A percentile compares a stretch with the other conserved stretches of the same genome.
Evolutionary conservation across 2,888 invertebrate species (phyloP).

Genomic region (Lochmaea crataegi): DNA sequence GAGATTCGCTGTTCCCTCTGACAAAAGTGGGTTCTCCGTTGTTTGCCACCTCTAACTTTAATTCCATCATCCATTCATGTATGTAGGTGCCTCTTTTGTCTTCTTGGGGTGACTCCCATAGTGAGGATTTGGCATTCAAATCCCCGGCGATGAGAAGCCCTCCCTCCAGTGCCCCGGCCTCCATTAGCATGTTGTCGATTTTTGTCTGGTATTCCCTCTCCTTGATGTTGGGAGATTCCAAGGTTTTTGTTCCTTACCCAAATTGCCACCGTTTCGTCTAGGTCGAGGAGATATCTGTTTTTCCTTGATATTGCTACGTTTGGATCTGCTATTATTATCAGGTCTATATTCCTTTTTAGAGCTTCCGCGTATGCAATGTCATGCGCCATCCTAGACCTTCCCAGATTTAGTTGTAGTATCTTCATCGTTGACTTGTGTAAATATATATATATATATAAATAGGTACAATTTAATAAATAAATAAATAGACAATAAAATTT

Average conservation of each 20-base stretch:
- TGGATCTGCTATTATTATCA: conserved; percentile 1
- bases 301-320: not conserved
- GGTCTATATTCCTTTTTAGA: not conserved
- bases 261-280: not conserved
- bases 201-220: not conserved
- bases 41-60: conserved; percentile 1
- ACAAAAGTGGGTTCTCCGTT: conserved; percentile 15
- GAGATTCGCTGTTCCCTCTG: too few species aligned
- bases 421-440: not conserved
- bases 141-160: too few species aligned
- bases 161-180: too few species aligned
- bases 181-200: not conserved
- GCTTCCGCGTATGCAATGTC: not conserved
- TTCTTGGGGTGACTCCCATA: conserved; percentile 7
- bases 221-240: conserved; percentile 20
- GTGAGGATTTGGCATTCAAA: conserved; percentile 12
- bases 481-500: too few species aligned
- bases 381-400: conserved; percentile 13
- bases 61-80: not conserved
- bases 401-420: conserved; percentile 18
- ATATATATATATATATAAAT: too few species aligned
- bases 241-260: not conserved
- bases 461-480: too few species aligned
- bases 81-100: conserved; percentile 8
- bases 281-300: not conserved